Conservation (phyloP, 2,888 invertebrate genomes). For the Peribatodes rhomboidaria region DNA sequence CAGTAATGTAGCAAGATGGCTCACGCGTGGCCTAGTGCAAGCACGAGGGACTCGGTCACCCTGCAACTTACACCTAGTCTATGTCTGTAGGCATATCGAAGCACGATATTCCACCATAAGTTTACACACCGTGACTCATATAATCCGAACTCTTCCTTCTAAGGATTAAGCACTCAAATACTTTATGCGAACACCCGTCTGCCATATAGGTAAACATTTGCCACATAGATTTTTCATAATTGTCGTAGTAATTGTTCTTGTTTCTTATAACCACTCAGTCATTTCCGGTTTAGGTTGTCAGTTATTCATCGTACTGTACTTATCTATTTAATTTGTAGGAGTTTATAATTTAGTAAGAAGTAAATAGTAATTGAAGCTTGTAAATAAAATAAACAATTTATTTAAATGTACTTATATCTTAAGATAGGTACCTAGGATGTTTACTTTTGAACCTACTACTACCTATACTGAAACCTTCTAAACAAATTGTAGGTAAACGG, state of each 20-base stretch:
- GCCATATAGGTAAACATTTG: too few relatives aligned
- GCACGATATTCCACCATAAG: constrained; percentile 23
- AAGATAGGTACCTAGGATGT: too few relatives aligned
- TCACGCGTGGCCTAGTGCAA: constrained; percentile 62
- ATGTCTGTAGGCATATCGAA: constrained; percentile 44
- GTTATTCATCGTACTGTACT: background rate
- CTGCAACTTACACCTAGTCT: constrained; percentile 38
- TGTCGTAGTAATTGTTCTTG: too few relatives aligned
- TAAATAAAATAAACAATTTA: background rate
- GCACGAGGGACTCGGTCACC: constrained; percentile 26
- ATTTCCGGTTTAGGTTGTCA: constrained; percentile 5
- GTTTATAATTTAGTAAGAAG: background rate
- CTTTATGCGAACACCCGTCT: background rate
- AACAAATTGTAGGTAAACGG: too few relatives aligned
- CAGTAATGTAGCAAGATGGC: constrained; percentile 68
- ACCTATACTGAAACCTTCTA: too few relatives aligned
- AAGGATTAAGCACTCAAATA: background rate
- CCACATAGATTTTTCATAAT: too few relatives aligned
- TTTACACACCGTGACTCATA: constrained; percentile 22
- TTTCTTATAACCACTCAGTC: constrained; percentile 11
- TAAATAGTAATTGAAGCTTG: background rate
- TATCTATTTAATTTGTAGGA: background rate
- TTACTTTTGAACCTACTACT: background rate
- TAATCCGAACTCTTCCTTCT: background rate
- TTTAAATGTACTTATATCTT: background rate